Base-by-base conservation (phyloP, 2,888 invertebrate species). In the Scaptomyza cyrtandrae region DNA sequence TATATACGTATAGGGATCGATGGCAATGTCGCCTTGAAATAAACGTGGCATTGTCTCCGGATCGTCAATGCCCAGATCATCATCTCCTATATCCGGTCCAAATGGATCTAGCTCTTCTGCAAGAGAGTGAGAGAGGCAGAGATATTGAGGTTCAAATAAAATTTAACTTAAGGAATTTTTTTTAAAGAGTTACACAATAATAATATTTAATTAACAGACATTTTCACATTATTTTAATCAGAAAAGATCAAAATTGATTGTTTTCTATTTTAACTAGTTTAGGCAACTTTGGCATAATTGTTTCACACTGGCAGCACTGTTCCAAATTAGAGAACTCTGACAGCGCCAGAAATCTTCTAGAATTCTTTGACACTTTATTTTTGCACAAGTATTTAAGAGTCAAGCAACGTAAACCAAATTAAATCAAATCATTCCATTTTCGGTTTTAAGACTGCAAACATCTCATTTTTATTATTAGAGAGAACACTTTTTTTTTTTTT, bases 21-120 rank as follows among this genome's bases (percentile, higher is more conserved):
- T 92, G 1, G 95, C 95, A 92, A 95, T 95, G 75, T 95, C 95
- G 3, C 95, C 95, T 90, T 95, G 94, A 86, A 94, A 95, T 33
- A 95, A 90, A 14, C 94, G 94, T 0, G 95, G 95, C 68, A 93
- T 93, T 0, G 95, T 93, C 91, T 95, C 95, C 0, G 95, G 95
- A 90, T 95, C 95, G 76, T 93, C 93, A 9, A 81, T 71, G 24
- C 83, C 73, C 24, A 73, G 76, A 27, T 81, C 81, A 24, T 77
- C 75, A 31, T 88, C 77, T 0, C 78, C 82, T 1, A 77, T 73
- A 14, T 82, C 86, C 3, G 88, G 78, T 0, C 78, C 89, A 58
- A 63, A 76, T 0, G 81, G 71, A 73, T 89, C 88, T 35, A 80
- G 83, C 0, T 88, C 86, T 6, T 83, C 90, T 87, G 46, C 3